Conservation (phyloP, 2,888 invertebrate species). For the Melipona bicolor region DNA sequence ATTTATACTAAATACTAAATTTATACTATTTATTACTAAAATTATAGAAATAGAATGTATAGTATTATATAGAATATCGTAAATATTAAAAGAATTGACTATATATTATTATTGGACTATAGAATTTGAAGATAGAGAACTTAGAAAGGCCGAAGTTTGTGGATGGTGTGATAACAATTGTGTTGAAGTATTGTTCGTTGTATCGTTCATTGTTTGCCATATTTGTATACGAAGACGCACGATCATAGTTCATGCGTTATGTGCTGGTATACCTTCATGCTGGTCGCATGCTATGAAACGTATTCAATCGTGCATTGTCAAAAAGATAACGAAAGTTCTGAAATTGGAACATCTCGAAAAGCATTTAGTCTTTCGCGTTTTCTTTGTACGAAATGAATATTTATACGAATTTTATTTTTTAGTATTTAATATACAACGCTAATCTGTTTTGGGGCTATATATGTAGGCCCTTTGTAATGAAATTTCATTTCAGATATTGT, state of each 20-base stretch:
- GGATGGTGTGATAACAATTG: not conserved
- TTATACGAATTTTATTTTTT: not conserved
- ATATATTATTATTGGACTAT: no score
- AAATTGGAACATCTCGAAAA: not conserved
- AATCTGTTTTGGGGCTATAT: not conserved
- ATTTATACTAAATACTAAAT: no score
- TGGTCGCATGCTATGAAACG: not conserved
- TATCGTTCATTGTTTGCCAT: not conserved
- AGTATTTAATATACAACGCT: not conserved
- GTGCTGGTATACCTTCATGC: not conserved
- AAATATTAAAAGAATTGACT: no score
- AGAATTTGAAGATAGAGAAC: not conserved
- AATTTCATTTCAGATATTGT: not conserved
- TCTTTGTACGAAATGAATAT: not conserved
- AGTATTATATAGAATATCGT: not conserved
- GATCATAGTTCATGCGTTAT: not conserved
- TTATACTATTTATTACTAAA: no score
- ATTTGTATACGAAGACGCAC: not conserved
- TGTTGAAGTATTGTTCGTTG: not conserved
- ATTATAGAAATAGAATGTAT: not conserved
- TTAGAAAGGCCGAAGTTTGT: not conserved
- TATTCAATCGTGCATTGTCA: not conserved
- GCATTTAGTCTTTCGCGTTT: not conserved
- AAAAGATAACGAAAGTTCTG: not conserved
- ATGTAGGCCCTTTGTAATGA: not conserved